Evolutionary conservation across 2,888 invertebrate genomes (phyloP).

Genomic region (Latrodectus elegans): DNA sequence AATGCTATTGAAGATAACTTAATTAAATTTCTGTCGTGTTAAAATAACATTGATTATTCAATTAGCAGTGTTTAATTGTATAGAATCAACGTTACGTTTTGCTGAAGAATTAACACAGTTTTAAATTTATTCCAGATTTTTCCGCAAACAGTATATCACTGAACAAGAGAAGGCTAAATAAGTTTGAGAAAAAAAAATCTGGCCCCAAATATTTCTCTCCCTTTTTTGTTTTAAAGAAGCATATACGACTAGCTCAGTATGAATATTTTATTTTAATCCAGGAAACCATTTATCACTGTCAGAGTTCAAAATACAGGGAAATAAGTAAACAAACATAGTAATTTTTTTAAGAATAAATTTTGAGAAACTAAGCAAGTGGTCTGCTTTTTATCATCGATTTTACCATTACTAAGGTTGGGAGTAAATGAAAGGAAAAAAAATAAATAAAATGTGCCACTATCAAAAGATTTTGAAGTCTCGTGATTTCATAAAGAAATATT

Average conservation of each 20-base stretch:
- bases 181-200: constrained; percentile 48
- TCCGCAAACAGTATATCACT: constrained; percentile 41
- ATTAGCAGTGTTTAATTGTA: constrained; percentile 52
- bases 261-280: constrained; percentile 67
- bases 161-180: constrained; percentile 58
- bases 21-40: too few species aligned
- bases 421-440: constrained; percentile 31
- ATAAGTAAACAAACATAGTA: constrained; percentile 19
- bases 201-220: neutral
- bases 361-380: constrained; percentile 60
- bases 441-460: constrained; percentile 37
- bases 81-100: constrained; percentile 12
- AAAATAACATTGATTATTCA: constrained; percentile 55
- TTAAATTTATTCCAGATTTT: constrained; percentile 44
- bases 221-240: constrained; percentile 56
- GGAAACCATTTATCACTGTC: constrained; percentile 68
- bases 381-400: constrained; percentile 64
- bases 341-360: constrained; percentile 65
- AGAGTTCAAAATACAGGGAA: constrained; percentile 56
- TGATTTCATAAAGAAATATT: constrained; percentile 40
- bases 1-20: too few species aligned
- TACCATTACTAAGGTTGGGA: constrained; percentile 56
- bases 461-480: constrained; percentile 53
- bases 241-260: constrained; percentile 53
- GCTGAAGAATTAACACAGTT: neutral